These are phyloP conservation scores for Drosophila ohnishii DNA, from an alignment of 1,140 invertebrate genomes.

Conservation along the genomic window DNA sequence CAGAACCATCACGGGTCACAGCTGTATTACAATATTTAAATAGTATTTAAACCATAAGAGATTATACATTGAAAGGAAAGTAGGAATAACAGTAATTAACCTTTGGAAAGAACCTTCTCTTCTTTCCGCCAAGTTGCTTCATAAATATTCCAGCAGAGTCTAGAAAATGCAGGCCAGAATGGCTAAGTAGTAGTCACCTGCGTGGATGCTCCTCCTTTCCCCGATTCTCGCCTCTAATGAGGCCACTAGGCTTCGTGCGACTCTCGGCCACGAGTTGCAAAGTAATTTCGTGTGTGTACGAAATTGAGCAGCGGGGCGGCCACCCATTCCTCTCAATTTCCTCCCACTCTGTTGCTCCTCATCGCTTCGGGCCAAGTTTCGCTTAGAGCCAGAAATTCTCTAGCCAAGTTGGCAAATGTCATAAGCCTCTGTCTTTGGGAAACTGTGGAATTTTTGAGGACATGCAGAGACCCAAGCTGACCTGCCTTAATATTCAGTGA, in stretches of 20 bases:
- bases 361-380: slow-evolving; percentile 7
- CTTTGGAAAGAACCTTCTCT: too few relatives aligned
- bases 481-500: too few relatives aligned
- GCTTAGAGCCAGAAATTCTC: slow-evolving; percentile 17
- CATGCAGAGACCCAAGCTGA: too few relatives aligned
- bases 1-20: slow-evolving; percentile 4
- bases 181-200: slow-evolving; percentile 43
- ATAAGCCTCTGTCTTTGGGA: neutral
- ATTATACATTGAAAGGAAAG: neutral
- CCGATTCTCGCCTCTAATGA: slow-evolving; percentile 42
- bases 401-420: slow-evolving; percentile 41
- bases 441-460: neutral
- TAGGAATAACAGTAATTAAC: neutral
- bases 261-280: slow-evolving; percentile 57
- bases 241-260: slow-evolving; percentile 50
- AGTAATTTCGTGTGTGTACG: slow-evolving; percentile 58
- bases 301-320: slow-evolving; percentile 31
- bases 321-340: slow-evolving; percentile 17
- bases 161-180: slow-evolving; percentile 41
- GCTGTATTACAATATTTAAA: neutral
- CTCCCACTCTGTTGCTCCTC: neutral
- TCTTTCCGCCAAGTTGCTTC: slow-evolving; percentile 4
- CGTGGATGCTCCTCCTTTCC: neutral
- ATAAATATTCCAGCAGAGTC: slow-evolving; percentile 37
- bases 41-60: neutral